phyloP scores from a whole-genome alignment of 2,113 vertebrate genomes.

The Prolemur simus region DNA sequence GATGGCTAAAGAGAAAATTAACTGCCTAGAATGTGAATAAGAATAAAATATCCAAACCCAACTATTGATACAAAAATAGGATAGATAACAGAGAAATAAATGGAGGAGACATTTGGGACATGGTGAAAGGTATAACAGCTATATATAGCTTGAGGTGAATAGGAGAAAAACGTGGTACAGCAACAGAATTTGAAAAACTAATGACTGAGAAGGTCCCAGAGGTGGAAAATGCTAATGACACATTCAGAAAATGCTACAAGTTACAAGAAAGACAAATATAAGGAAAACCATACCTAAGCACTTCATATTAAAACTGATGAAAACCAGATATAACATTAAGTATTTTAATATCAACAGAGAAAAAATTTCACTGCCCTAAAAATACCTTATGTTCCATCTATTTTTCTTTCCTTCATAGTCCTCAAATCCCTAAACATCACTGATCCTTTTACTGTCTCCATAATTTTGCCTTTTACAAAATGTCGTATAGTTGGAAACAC shows the following conservation, averaged over 20 bases:
- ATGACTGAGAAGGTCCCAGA: not conserved
- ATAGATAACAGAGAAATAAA: not conserved
- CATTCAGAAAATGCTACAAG: not conserved
- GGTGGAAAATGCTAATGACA: not conserved
- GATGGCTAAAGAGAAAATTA: not conserved
- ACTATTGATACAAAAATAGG: not conserved
- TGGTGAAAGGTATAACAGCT: not conserved
- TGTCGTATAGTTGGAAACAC: not conserved
- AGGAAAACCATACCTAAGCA: not conserved
- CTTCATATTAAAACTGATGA: not conserved
- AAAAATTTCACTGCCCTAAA: not conserved
- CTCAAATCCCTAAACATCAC: not conserved
- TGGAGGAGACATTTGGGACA: not conserved
- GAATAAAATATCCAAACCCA: not conserved
- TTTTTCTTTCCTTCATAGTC: not conserved
- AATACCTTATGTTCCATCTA: not conserved
- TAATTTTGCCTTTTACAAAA: not conserved
- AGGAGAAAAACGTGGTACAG: not conserved
- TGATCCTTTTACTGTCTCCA: not conserved
- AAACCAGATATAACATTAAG: not conserved
- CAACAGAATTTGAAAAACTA: not conserved
- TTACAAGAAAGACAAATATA: not conserved
- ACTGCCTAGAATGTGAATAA: not conserved
- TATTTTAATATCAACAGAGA: not conserved
- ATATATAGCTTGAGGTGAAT: not conserved